phyloP scores from a whole-genome alignment of 2,113 vertebrate species.

The Lynx canadensis region DNA sequence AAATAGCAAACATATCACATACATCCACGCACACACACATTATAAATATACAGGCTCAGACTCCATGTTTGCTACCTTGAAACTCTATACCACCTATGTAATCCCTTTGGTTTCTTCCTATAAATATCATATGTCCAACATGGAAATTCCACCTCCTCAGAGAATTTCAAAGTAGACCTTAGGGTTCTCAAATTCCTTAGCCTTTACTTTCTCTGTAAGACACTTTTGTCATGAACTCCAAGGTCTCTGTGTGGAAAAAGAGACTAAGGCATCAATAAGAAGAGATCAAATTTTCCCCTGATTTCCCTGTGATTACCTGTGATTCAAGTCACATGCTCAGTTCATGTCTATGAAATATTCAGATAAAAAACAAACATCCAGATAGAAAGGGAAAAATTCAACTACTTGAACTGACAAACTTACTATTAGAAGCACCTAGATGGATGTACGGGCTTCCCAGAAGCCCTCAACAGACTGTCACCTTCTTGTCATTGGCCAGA shows the following conservation, averaged over 20 bases:
- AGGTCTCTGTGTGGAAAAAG: conserved; percentile 42
- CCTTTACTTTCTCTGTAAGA: conserved; percentile 37
- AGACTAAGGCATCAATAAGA: conserved; percentile 46
- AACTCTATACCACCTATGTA: not conserved
- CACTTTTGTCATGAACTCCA: not conserved
- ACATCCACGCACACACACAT: not conserved
- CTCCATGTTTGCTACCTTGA: not conserved
- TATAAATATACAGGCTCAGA: not conserved
- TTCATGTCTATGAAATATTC: not conserved
- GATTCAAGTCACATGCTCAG: not conserved
- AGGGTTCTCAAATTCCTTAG: conserved; percentile 13
- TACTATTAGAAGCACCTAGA: not conserved
- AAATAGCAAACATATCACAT: not conserved
- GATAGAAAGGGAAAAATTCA: conserved; percentile 27
- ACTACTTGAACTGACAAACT: not conserved
- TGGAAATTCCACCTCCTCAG: not conserved
- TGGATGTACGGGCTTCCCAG: not conserved
- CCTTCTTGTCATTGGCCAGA: not conserved
- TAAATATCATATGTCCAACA: not conserved
- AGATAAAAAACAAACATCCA: conserved; percentile 33
- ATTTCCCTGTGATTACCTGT: conserved; percentile 66
- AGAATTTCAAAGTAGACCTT: conserved; percentile 51
- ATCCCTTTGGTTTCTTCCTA: not conserved
- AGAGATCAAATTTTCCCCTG: conserved; percentile 65
- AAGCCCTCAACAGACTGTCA: not conserved